phyloP scores from a whole-genome alignment of 2,113 vertebrate genomes.

The Ardeotis arabs region DNA sequence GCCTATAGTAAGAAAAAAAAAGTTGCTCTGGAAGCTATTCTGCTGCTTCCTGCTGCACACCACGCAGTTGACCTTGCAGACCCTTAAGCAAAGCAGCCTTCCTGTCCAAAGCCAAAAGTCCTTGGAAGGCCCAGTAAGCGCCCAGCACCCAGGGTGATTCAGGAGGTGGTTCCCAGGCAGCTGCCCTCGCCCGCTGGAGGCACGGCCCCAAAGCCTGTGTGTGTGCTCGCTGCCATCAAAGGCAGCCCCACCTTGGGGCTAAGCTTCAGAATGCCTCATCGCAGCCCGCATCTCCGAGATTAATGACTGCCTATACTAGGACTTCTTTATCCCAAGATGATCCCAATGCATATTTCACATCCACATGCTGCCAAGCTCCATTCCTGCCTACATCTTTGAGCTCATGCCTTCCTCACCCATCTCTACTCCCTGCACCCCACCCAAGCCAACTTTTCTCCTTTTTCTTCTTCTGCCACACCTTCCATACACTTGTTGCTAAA shows the following conservation, averaged over 20 bases:
- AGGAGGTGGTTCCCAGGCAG: neutral
- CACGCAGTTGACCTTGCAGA: accelerated
- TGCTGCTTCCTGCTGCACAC: neutral
- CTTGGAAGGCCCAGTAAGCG: neutral
- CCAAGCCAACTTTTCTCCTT: slow-evolving; percentile 20
- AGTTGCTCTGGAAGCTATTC: neutral
- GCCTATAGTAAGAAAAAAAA: neutral
- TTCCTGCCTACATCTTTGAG: slow-evolving; percentile 31
- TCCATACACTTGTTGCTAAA: neutral
- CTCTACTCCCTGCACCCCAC: slow-evolving; percentile 2
- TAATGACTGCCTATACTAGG: slow-evolving; percentile 44
- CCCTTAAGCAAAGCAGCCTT: neutral
- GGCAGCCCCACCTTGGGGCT: slow-evolving; percentile 32
- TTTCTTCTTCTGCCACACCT: slow-evolving; percentile 34
- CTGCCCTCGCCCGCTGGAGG: neutral
- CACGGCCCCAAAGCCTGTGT: neutral
- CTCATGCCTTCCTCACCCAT: slow-evolving; percentile 18
- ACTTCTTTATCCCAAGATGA: slow-evolving; percentile 57
- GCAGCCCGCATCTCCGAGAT: slow-evolving; percentile 6
- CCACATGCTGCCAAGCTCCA: neutral
- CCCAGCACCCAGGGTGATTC: neutral
- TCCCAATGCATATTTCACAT: slow-evolving; percentile 52
- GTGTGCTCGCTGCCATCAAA: slow-evolving; percentile 23
- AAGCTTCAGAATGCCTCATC: slow-evolving; percentile 45
- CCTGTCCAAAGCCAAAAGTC: neutral